A percentile compares a stretch with the other conserved stretches of the same genome.
Evolutionary conservation across 2,888 invertebrate species (phyloP).

Genomic region (Yponomeuta plumbellus): DNA sequence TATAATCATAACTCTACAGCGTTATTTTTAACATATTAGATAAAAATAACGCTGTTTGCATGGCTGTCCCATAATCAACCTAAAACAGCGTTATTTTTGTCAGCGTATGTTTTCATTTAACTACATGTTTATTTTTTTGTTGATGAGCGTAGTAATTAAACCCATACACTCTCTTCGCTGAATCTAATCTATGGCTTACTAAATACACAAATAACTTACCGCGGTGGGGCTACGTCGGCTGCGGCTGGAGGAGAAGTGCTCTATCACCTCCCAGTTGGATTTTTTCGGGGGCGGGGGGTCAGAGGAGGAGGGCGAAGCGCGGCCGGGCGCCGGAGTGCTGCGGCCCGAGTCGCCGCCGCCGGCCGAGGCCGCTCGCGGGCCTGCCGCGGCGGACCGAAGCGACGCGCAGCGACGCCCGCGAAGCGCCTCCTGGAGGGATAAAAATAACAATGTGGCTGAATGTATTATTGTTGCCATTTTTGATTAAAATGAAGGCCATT

Average conservation of each 20-base stretch:
- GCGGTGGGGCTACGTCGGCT: constrained; percentile 72
- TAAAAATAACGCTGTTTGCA: too few species aligned
- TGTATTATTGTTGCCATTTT: too few species aligned
- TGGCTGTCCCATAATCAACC: too few species aligned
- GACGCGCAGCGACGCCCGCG: constrained; percentile 78
- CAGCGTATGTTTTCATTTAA: too few species aligned
- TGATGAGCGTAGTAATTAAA: too few species aligned
- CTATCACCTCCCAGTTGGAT: constrained; percentile 94
- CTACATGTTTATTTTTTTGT: not conserved
- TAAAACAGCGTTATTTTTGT: too few species aligned
- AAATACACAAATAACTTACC: constrained; percentile 39
- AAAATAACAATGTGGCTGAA: too few species aligned
- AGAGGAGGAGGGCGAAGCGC: constrained; percentile 74
- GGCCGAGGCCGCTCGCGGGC: constrained; percentile 33
- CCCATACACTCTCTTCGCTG: too few species aligned
- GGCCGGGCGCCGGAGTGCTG: constrained; percentile 58
- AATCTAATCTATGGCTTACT: not conserved
- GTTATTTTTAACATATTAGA: too few species aligned
- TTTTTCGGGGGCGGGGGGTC: constrained; percentile 79
- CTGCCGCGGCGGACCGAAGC: constrained; percentile 65
- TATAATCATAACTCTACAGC: too few species aligned
- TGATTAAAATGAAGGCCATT: too few species aligned
- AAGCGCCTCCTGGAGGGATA: constrained; percentile 72
- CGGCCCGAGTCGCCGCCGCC: constrained; percentile 57
- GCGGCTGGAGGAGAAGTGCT: constrained; percentile 84